A percentile compares a stretch with the other conserved stretches of the same genome.
These are phyloP conservation scores for Crocidura indochinensis DNA, from an alignment of 2,797 vertebrate species.

Conservation along the genomic window DNA sequence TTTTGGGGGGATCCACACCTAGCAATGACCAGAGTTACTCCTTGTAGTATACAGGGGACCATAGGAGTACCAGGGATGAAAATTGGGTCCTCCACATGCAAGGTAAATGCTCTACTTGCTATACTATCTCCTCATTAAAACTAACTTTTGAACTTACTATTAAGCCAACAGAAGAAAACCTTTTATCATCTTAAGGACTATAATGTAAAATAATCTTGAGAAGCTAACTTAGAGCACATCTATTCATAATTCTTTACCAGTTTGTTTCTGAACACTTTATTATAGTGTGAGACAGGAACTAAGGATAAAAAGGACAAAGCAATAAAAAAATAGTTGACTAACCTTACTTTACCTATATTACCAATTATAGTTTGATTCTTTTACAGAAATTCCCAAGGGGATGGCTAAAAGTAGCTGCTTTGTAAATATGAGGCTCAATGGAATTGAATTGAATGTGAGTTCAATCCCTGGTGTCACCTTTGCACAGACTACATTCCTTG, in stretches of 20 bases:
- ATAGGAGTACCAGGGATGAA: too few relatives aligned
- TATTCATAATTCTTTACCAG: constrained; percentile 13
- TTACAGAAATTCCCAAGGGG: constrained; percentile 27
- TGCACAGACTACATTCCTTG: too few relatives aligned
- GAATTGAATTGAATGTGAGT: too few relatives aligned
- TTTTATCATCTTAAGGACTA: constrained; percentile 30
- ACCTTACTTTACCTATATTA: background rate
- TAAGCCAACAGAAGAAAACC: constrained; percentile 31
- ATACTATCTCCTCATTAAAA: too few relatives aligned
- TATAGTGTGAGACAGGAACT: constrained; percentile 23
- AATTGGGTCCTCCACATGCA: too few relatives aligned
- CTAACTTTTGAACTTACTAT: constrained; percentile 20
- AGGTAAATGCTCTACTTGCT: too few relatives aligned
- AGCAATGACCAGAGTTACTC: too few relatives aligned
- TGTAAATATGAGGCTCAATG: too few relatives aligned
- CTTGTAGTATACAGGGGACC: too few relatives aligned
- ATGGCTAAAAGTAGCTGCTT: too few relatives aligned
- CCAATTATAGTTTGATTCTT: background rate
- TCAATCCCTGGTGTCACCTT: too few relatives aligned
- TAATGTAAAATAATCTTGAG: constrained; percentile 52
- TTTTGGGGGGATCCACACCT: too few relatives aligned
- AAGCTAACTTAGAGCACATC: constrained; percentile 32
- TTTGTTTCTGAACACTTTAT: constrained; percentile 30
- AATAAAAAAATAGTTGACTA: constrained; percentile 28
- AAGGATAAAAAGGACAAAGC: constrained; percentile 43